phyloP scores from a whole-genome alignment of 2,797 vertebrate genomes.

The Phataginus tetradactyla region DNA sequence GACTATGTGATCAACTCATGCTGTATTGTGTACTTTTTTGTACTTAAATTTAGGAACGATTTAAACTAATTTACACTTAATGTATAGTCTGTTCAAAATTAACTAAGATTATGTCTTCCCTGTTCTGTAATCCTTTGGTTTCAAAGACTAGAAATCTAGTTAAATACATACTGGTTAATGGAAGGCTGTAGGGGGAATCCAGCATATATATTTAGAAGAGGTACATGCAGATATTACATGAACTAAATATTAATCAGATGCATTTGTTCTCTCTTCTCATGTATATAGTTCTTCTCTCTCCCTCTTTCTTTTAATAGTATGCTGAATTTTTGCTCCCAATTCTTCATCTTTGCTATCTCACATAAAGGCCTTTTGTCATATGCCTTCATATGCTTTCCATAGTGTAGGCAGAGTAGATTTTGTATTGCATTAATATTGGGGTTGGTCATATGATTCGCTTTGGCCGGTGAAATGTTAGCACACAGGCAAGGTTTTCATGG shows the following conservation, averaged over 20 bases:
- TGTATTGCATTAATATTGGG: background rate
- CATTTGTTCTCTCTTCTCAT: background rate
- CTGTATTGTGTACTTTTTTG: background rate
- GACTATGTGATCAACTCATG: background rate
- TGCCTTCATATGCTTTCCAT: background rate
- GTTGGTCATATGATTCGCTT: background rate
- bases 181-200: background rate
- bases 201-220: background rate
- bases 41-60: background rate
- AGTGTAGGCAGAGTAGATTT: background rate
- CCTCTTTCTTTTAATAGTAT: background rate
- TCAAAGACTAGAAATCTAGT: background rate
- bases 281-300: background rate
- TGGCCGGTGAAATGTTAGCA: background rate
- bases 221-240: background rate
- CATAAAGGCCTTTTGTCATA: background rate
- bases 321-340: background rate
- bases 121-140: background rate
- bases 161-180: background rate
- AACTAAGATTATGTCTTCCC: background rate
- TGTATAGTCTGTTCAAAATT: background rate
- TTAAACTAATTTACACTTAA: conserved; percentile 10
- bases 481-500: background rate
- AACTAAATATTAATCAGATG: background rate
- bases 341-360: background rate